These are phyloP conservation scores for Odocoileus virginianus DNA, from an alignment of 2,113 vertebrate species.

Conservation along the genomic window DNA sequence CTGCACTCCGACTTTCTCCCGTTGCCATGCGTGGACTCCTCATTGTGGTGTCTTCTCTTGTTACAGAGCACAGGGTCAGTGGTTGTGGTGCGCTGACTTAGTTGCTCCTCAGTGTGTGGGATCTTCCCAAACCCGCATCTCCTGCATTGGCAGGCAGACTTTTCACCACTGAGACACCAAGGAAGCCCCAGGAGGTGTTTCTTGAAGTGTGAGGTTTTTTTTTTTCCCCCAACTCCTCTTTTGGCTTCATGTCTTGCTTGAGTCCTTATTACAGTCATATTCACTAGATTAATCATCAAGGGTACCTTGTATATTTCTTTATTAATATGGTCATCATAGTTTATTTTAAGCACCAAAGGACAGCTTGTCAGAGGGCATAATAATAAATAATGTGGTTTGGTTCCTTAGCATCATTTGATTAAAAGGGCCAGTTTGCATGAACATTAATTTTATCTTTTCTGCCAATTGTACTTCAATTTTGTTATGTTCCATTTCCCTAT, in stretches of 20 bases:
- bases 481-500: neutral
- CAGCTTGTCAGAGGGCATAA: neutral
- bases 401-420: conserved; percentile 4
- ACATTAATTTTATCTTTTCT: conserved; percentile 28
- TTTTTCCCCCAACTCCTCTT: neutral
- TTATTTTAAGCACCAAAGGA: conserved; percentile 54
- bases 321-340: neutral
- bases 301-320: conserved; percentile 4
- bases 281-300: conserved; percentile 22
- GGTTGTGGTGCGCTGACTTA: neutral
- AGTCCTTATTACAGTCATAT: neutral
- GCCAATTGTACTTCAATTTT: neutral
- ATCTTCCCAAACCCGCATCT: neutral
- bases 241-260: neutral
- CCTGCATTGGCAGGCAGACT: neutral
- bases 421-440: neutral
- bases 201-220: neutral
- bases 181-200: neutral
- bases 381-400: neutral
- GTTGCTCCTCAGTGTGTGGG: neutral
- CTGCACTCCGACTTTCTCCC: neutral
- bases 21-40: fast-evolving
- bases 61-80: neutral
- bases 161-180: neutral
- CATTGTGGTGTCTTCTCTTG: neutral